Base-by-base conservation (phyloP, 2,797 vertebrate genomes). In the Mallotus villosus region DNA sequence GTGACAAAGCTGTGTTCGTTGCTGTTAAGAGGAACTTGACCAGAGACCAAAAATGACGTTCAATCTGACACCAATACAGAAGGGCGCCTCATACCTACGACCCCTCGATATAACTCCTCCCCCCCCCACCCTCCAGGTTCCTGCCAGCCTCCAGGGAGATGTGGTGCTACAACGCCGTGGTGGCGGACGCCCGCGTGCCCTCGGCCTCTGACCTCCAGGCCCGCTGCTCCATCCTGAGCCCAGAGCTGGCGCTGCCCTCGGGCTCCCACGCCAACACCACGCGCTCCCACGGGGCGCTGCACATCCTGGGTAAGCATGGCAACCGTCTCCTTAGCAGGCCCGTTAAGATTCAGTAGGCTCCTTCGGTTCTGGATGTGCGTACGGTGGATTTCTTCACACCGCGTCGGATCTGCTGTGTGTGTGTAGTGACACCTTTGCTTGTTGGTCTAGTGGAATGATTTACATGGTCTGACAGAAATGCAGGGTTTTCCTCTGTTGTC, bases 111-210 rank as follows among this genome's bases (percentile, higher is more conserved):
- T 12, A 19, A 68, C 22, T 11, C 27, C 1, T 60, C 61, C 73
- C 60, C 55, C 5, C 25, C 34, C 29, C 5, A 37, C 22, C 72
- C 58, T 58, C 60, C 62, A 99, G 98, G 89, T 99, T 99, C 86
- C 89, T 95, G 68, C 95, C 96, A 3, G 94, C 91, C 62, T 89
- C 95, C 0, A 93, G 91, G 83, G 97, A 99, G 77, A 92, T 99
- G 88, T 96, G 97, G 95, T 99, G 97, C 85, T 99, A 99, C 87
- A 99, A 99, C 6, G 95, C 97, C 0, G 98, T 99, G 70, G 96
- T 98, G 74, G 97, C 98, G 0, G 98, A 99, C 77, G 97, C 97
- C 70, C 93, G 98, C 70, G 92, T 98, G 87, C 96, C 97, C 24
- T 94, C 95, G 61, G 94, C 92, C 67, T 87, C 97, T 19, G 96